Evolutionary conservation across 2,113 vertebrate genomes (phyloP).

Genomic region (Actenoides hombroni): DNA sequence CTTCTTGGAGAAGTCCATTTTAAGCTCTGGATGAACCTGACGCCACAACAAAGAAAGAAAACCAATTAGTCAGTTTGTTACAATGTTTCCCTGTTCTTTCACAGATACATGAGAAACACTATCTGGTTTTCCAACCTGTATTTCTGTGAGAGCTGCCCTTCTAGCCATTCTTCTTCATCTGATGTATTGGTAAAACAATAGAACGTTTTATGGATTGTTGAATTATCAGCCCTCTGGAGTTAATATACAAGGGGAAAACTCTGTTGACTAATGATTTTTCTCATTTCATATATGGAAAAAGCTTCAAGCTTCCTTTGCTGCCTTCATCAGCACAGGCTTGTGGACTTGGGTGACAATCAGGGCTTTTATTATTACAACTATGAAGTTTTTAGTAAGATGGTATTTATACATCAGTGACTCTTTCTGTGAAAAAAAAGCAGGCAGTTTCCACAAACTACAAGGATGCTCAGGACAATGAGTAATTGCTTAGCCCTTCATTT

Average conservation of each 20-base stretch:
- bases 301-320: background rate
- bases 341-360: background rate
- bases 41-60: background rate
- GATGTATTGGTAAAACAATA: background rate
- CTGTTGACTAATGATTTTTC: background rate
- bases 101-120: background rate
- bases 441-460: slow-evolving; percentile 2
- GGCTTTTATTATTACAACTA: background rate
- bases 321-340: background rate
- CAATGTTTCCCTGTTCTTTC: background rate
- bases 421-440: slow-evolving; percentile 17
- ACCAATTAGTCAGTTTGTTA: background rate
- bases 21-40: background rate
- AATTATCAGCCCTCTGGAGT: background rate
- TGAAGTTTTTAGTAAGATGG: background rate
- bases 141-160: background rate
- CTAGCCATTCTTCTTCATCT: background rate
- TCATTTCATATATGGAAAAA: background rate
- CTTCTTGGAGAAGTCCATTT: background rate
- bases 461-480: slow-evolving; percentile 40
- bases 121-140: background rate
- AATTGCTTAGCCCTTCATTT: slow-evolving; percentile 50
- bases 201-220: background rate
- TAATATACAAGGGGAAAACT: background rate
- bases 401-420: background rate